Evolutionary conservation across 2,113 vertebrate species (phyloP), one percentile per base, ranked within the genome.

Genomic region (Cyprinodon tularosa): DNA sequence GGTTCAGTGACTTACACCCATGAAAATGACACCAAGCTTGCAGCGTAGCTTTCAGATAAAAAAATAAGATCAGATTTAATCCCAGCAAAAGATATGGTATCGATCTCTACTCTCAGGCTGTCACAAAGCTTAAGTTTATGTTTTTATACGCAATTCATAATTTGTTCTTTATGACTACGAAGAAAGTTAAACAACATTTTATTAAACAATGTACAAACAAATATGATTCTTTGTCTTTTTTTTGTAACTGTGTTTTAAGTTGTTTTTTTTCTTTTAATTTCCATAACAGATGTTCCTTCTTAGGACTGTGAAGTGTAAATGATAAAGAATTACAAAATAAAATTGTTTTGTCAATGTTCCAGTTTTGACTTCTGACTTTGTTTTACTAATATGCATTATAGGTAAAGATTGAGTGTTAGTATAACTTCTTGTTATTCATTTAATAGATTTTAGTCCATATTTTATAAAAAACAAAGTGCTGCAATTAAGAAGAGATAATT

Each of bases 1-100:
- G 84, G 71, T 86, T 76, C 83, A 78, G 39, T 72, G 83, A 53
- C 53, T 84, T 53, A 69, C 10, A 84, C 74, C 76, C 79, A 78
- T 62, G 61, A 64, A 75, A 76, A 37, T 61, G 68, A 90, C 77
- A 76, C 84, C 80, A 85, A 76, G 81, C 84, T 76, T 65, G 38
- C 53, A 74, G 57, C 47, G 67, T 63, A 77, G 78, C 72, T 66
- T 13, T 13, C 61, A 62, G 38, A 73, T 77, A 37, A 60, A 80
- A 82, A 75, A 29, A 29, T 29, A 29, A 76, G 70, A 83, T 87
- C 77, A 65, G 37, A 78, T 89, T 87, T 84, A 72, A 17, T 61
- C 20, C 67, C 40, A 50, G 40, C 39, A 57, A 59, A 76, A 42
- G 22, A 66, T 79, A 44, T 72, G 39, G 64, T 61, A n/a, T 15